These are phyloP conservation scores for Etia nguti DNA, from an alignment of 2,113 vertebrate genomes.

Conservation along the genomic window DNA sequence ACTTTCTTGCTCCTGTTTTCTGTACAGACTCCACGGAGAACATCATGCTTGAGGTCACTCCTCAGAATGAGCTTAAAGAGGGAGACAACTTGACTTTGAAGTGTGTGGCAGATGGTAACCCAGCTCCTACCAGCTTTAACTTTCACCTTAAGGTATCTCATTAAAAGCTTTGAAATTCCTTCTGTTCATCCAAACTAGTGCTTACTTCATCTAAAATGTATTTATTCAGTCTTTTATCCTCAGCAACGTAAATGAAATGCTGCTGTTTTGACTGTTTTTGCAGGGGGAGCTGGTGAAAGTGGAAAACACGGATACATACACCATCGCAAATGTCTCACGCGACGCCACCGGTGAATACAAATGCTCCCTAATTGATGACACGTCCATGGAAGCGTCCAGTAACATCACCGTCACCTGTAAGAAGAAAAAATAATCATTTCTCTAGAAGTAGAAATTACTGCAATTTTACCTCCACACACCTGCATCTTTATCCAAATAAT, in stretches of 20 bases:
- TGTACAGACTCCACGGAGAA: conserved; percentile 88
- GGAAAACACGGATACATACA: conserved; percentile 71
- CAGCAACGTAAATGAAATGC: background rate
- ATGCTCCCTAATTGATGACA: conserved; percentile 81
- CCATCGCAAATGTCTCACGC: conserved; percentile 77
- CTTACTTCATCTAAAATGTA: background rate
- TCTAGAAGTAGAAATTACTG: background rate
- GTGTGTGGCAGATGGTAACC: conserved; percentile 91
- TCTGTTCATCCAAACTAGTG: background rate
- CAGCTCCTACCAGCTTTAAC: conserved; percentile 84
- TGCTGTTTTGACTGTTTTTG: background rate
- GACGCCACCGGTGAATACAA: conserved; percentile 84
- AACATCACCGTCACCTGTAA: conserved; percentile 87
- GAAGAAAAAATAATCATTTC: conserved; percentile 24
- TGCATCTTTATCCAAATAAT: background rate
- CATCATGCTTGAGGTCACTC: conserved; percentile 78
- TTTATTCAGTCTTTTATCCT: background rate
- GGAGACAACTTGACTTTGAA: conserved; percentile 88
- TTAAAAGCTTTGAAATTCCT: background rate
- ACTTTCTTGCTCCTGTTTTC: conserved; percentile 5
- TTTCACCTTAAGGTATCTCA: conserved; percentile 79
- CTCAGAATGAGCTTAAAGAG: conserved; percentile 79
- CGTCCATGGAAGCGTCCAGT: conserved; percentile 67
- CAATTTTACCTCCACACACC: background rate
- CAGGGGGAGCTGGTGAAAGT: conserved; percentile 58